These are phyloP conservation scores for Danio albolineatus DNA, from an alignment of 2,797 vertebrate species.

Conservation along the genomic window DNA sequence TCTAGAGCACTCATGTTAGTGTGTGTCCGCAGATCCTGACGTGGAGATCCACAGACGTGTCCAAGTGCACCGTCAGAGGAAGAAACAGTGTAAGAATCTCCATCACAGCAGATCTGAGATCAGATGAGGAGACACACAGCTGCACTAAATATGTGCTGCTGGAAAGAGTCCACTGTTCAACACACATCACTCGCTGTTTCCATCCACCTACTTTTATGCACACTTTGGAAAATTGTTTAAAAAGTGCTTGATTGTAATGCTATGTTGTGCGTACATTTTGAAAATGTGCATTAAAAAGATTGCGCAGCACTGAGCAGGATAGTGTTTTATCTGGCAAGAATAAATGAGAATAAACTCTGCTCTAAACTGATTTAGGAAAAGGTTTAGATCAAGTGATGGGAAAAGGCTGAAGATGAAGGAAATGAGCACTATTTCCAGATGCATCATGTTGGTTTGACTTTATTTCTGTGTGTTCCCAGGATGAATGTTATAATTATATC, in stretches of 20 bases:
- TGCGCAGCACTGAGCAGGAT: too few species aligned
- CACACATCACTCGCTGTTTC: neutral
- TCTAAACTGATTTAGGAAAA: too few species aligned
- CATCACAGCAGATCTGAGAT: neutral
- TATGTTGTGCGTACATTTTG: too few species aligned
- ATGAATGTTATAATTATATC: conserved; percentile 97
- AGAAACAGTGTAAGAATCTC: conserved; percentile 89
- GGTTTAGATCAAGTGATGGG: too few species aligned
- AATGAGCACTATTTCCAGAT: too few species aligned
- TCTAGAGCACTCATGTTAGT: neutral
- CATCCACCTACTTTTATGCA: too few species aligned
- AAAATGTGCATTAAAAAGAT: too few species aligned
- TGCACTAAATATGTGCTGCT: neutral
- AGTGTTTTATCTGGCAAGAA: too few species aligned
- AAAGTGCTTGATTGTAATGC: too few species aligned
- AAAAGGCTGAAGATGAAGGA: too few species aligned
- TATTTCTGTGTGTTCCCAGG: conserved; percentile 72
- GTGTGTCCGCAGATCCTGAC: conserved; percentile 85
- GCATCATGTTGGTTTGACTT: neutral
- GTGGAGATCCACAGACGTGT: conserved; percentile 91
- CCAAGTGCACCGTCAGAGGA: conserved; percentile 93
- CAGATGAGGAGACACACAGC: neutral
- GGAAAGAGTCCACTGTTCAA: neutral
- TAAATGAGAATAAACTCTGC: too few species aligned
- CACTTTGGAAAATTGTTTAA: too few species aligned